A percentile compares a stretch with the other conserved stretches of the same genome.
Conservation (phyloP, 1,140 invertebrate species). For the Leptoteleia sp. region DNA sequence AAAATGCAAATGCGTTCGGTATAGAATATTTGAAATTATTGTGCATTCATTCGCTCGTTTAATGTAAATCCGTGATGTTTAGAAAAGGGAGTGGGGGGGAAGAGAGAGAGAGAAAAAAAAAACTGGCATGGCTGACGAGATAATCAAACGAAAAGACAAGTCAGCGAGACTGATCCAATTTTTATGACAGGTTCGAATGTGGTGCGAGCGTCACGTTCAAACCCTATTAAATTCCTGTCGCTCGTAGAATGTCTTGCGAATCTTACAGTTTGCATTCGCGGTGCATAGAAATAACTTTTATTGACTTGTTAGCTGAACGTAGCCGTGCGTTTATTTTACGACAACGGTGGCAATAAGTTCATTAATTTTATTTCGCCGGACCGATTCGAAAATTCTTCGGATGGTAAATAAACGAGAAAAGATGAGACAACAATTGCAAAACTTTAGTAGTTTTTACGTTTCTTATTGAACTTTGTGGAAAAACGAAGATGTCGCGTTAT, state of each 20-base stretch:
- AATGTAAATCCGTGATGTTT: conserved; percentile 24
- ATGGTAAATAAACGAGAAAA: no score
- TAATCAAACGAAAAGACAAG: conserved; percentile 5
- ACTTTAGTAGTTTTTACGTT: no score
- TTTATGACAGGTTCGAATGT: conserved; percentile 18
- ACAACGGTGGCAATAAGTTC: not conserved
- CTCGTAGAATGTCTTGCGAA: conserved; percentile 27
- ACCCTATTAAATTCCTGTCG: conserved; percentile 39
- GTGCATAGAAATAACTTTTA: conserved; percentile 37
- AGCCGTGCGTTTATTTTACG: conserved; percentile 1
- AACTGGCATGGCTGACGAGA: not conserved
- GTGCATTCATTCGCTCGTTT: conserved; percentile 31
- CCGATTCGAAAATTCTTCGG: no score
- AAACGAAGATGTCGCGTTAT: no score
- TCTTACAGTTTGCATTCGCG: conserved; percentile 20
- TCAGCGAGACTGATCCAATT: conserved; percentile 4
- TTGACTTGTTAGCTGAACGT: conserved; percentile 21
- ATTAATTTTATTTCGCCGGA: conserved; percentile 13
- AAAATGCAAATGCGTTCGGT: conserved; percentile 33
- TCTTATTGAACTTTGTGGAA: no score
- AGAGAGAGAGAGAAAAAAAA: no score
- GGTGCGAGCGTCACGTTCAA: conserved; percentile 10
- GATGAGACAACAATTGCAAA: no score
- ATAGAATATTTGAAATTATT: conserved; percentile 35
- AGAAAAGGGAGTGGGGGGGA: no score